Evolutionary conservation across 2,888 invertebrate species (phyloP).

Genomic region (Pantelozetes paolii): DNA sequence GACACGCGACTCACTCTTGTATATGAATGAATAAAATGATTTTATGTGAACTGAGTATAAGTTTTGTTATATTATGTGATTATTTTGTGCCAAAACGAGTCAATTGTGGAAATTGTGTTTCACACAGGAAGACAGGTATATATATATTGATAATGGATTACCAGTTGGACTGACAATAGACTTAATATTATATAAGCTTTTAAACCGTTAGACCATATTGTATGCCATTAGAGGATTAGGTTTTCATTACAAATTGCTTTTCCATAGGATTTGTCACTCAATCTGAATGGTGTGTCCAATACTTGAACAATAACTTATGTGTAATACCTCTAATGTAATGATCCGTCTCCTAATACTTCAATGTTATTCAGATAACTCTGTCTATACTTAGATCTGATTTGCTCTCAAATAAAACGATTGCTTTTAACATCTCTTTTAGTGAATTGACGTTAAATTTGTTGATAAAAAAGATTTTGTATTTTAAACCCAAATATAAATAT

Average conservation of each 20-base stretch:
- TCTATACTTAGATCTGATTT: not conserved
- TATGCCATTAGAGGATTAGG: constrained; percentile 35
- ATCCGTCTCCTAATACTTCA: not conserved
- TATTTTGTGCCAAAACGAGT: constrained; percentile 20
- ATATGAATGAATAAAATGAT: too few species aligned
- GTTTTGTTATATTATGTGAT: constrained; percentile 27
- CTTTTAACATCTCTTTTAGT: too few species aligned
- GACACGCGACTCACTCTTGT: constrained; percentile 18
- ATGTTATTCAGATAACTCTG: not conserved
- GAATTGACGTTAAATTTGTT: too few species aligned
- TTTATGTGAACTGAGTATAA: not conserved
- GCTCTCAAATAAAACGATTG: not conserved
- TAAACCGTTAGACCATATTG: constrained; percentile 10
- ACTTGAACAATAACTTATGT: constrained; percentile 7
- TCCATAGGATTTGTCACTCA: constrained; percentile 36
- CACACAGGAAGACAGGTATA: constrained; percentile 35
- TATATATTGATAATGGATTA: constrained; percentile 37
- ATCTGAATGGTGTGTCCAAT: not conserved
- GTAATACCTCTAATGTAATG: not conserved
- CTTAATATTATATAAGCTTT: constrained; percentile 23
- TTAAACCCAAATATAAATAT: too few species aligned
- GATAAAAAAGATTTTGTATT: too few species aligned
- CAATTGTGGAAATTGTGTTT: constrained; percentile 22
- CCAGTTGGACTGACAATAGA: constrained; percentile 14
- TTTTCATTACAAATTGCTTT: constrained; percentile 31